Conservation (phyloP, 2,797 vertebrate genomes). For the Aldrovandia affinis region DNA sequence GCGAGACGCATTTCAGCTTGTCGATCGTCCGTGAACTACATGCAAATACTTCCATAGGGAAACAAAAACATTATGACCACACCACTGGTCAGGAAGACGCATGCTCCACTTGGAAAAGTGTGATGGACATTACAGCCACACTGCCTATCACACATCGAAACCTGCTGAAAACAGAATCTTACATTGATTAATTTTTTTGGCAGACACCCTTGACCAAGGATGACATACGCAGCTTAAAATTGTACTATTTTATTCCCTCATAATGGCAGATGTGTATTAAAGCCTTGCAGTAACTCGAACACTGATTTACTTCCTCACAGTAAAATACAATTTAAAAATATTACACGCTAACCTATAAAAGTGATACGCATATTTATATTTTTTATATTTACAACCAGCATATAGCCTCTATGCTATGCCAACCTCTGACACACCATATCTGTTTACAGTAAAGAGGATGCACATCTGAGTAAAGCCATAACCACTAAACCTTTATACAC, state of each 20-base stretch:
- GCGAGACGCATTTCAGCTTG: no score
- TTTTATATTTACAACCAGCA: neutral
- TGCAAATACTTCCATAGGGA: no score
- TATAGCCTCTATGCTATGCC: neutral
- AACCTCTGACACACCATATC: neutral
- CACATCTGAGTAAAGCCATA: neutral
- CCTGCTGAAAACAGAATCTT: no score
- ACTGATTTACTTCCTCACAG: neutral
- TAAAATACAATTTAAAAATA: neutral
- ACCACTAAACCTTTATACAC: neutral
- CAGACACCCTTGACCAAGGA: neutral
- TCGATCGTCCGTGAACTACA: no score
- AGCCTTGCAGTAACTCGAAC: neutral
- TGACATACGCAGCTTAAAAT: neutral
- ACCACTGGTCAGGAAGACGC: no score
- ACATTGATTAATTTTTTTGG: neutral
- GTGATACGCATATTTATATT: neutral
- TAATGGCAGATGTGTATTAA: neutral
- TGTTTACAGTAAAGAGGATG: neutral
- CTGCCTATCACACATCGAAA: no score
- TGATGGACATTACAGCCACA: no score
- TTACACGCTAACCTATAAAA: neutral
- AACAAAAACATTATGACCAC: no score
- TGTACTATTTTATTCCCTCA: neutral
- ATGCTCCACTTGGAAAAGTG: no score